Percentiles rank a stretch among this genome's conserved stretches.
Conservation (phyloP, 2,113 vertebrate genomes). For the Xiphophorus maculatus region DNA sequence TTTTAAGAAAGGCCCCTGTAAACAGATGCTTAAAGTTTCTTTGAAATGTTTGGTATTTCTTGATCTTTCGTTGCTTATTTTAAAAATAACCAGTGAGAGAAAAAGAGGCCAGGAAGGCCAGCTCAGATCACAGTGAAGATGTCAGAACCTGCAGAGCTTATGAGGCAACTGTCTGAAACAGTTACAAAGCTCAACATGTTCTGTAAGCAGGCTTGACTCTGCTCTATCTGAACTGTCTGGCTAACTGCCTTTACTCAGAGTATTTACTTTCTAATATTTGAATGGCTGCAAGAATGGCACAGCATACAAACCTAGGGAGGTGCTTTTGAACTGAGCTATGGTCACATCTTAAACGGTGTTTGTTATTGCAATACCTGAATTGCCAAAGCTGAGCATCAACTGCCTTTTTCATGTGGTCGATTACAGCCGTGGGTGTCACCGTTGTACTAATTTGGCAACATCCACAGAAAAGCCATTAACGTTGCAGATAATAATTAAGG, state of each 20-base stretch:
- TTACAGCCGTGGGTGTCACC: constrained; percentile 39
- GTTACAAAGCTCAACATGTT: not conserved
- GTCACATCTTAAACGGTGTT: constrained; percentile 2
- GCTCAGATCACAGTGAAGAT: not conserved
- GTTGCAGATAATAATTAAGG: constrained; percentile 23
- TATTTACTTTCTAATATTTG: not conserved
- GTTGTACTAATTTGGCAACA: constrained; percentile 43
- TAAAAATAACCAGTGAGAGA: not conserved
- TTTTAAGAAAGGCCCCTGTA: no score
- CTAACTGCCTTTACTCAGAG: constrained; percentile 5
- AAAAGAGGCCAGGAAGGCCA: not conserved
- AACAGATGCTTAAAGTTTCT: no score
- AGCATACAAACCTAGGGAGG: not conserved
- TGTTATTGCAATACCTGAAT: constrained; percentile 14
- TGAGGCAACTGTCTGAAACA: constrained; percentile 25
- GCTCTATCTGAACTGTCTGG: not conserved
- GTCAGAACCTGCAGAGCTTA: not conserved
- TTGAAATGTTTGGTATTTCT: no score
- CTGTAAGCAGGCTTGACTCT: not conserved
- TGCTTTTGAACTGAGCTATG: not conserved
- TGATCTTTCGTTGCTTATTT: not conserved
- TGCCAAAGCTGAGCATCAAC: constrained; percentile 39
- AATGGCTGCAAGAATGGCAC: not conserved
- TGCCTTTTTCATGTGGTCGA: constrained; percentile 29
- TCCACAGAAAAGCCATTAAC: constrained; percentile 14